A percentile compares a stretch with the other conserved stretches of the same genome.
Conservation (phyloP, 1,140 invertebrate species). For the Palaemon carinicauda region DNA sequence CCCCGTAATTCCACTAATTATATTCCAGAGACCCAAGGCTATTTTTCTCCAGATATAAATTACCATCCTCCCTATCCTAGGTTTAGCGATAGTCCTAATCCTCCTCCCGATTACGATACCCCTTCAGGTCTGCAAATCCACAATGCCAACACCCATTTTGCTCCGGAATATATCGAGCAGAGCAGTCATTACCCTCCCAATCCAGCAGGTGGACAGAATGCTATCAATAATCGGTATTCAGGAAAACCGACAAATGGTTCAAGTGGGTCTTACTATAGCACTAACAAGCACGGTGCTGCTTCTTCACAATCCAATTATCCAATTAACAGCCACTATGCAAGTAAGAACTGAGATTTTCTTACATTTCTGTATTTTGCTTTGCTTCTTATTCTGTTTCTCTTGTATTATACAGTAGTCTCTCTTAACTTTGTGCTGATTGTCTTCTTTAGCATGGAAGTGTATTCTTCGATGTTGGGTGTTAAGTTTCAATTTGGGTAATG, state of each 20-base stretch:
- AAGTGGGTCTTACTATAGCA: slow-evolving; percentile 32
- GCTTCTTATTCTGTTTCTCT: not conserved
- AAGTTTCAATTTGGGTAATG: too few relatives aligned
- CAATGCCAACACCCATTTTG: not conserved
- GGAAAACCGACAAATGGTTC: slow-evolving; percentile 21
- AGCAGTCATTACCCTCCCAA: slow-evolving; percentile 18
- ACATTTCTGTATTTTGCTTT: not conserved
- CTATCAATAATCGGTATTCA: slow-evolving; percentile 24
- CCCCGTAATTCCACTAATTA: too few relatives aligned
- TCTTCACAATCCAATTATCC: slow-evolving; percentile 23
- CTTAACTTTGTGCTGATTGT: not conserved
- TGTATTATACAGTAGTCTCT: not conserved
- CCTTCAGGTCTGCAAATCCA: slow-evolving; percentile 5
- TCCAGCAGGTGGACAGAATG: slow-evolving; percentile 21
- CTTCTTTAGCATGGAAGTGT: too few relatives aligned
- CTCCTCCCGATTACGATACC: not conserved
- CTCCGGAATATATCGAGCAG: slow-evolving; percentile 26
- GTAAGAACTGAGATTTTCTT: slow-evolving; percentile 24
- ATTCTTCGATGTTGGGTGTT: too few relatives aligned
- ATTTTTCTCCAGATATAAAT: too few relatives aligned
- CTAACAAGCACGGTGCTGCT: slow-evolving; percentile 29
- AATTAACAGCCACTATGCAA: slow-evolving; percentile 49
- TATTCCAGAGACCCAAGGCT: too few relatives aligned
- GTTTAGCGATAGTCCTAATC: not conserved
- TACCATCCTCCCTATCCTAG: not conserved